A percentile compares a stretch with the other conserved stretches of the same genome.
Evolutionary conservation across 2,113 vertebrate species (phyloP).

Genomic region (Vimba vimba): DNA sequence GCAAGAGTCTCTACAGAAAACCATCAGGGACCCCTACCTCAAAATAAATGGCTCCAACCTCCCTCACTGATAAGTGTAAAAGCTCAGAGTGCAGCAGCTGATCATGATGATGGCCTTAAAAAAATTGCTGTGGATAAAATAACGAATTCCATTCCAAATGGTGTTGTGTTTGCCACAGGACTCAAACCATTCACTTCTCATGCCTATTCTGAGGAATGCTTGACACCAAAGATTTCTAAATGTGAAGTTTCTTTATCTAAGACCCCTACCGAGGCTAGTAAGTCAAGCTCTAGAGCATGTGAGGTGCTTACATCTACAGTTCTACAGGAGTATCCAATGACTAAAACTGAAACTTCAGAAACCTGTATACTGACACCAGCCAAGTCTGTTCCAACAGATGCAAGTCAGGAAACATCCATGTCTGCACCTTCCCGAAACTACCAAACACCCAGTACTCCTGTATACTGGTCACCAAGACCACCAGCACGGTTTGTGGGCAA

Average conservation of each 20-base stretch:
- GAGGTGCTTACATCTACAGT: constrained; percentile 47
- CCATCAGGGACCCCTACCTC: constrained; percentile 38
- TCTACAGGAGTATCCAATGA: constrained; percentile 50
- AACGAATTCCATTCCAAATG: constrained; percentile 45
- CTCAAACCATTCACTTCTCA: constrained; percentile 35
- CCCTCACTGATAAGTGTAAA: not conserved
- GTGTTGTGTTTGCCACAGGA: not conserved
- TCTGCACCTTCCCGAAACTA: constrained; percentile 40
- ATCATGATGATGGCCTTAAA: constrained; percentile 46
- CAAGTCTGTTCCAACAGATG: constrained; percentile 21
- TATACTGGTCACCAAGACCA: constrained; percentile 66
- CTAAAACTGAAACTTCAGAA: constrained; percentile 62
- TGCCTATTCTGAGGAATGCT: constrained; percentile 48
- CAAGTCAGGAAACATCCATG: constrained; percentile 45
- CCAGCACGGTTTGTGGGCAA: constrained; percentile 65
- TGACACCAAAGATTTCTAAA: constrained; percentile 31
- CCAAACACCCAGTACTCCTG: constrained; percentile 57
- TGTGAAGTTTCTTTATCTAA: constrained; percentile 46
- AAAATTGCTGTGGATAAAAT: constrained; percentile 40
- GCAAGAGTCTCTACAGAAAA: constrained; percentile 44
- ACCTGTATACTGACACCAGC: constrained; percentile 19
- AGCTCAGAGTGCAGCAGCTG: not conserved
- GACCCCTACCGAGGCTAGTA: constrained; percentile 45
- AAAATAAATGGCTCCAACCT: not conserved
- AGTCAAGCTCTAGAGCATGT: constrained; percentile 49